A percentile compares a stretch with the other conserved stretches of the same genome.
phyloP scores from a whole-genome alignment of 2,113 vertebrate species.

The Rhinichthys klamathensis region DNA sequence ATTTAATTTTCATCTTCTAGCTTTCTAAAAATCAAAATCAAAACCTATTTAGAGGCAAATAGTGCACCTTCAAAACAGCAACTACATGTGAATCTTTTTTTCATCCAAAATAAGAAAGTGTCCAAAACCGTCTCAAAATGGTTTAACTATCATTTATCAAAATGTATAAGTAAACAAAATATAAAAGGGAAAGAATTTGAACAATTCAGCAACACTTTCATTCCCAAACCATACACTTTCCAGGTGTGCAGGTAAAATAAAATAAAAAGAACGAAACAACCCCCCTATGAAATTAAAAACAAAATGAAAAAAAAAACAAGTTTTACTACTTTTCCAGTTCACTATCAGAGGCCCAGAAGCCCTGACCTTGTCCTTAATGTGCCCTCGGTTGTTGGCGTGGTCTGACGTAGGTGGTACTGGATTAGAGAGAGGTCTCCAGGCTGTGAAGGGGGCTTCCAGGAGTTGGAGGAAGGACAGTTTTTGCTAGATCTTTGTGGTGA shows the following conservation, averaged over 20 bases:
- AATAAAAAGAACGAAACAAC: not conserved
- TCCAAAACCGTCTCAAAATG: slow-evolving; percentile 58
- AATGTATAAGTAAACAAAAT: slow-evolving; percentile 17
- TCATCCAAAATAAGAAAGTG: slow-evolving; percentile 80
- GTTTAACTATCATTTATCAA: slow-evolving; percentile 69
- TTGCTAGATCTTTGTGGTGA: slow-evolving; percentile 84
- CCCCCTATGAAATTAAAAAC: not conserved
- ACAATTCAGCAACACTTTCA: not conserved
- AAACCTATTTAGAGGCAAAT: slow-evolving; percentile 81
- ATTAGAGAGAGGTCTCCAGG: slow-evolving; percentile 97
- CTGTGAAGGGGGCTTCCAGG: slow-evolving; percentile 97
- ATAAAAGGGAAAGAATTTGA: slow-evolving; percentile 5
- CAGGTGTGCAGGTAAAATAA: not conserved
- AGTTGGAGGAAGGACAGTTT: slow-evolving; percentile 85
- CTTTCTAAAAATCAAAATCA: slow-evolving; percentile 72
- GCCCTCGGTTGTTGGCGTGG: not conserved
- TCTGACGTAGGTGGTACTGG: not conserved
- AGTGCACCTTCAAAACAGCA: slow-evolving; percentile 55
- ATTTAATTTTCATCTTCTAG: not conserved
- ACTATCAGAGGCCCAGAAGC: not conserved
- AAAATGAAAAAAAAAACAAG: not conserved
- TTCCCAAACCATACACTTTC: not conserved
- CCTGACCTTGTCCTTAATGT: not conserved
- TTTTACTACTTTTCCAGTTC: slow-evolving; percentile 4
- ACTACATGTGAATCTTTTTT: slow-evolving; percentile 79